Percentiles rank a stretch among this genome's conserved stretches.
These are phyloP conservation scores for Limosa lapponica DNA, from an alignment of 2,797 vertebrate species.

Conservation along the genomic window DNA sequence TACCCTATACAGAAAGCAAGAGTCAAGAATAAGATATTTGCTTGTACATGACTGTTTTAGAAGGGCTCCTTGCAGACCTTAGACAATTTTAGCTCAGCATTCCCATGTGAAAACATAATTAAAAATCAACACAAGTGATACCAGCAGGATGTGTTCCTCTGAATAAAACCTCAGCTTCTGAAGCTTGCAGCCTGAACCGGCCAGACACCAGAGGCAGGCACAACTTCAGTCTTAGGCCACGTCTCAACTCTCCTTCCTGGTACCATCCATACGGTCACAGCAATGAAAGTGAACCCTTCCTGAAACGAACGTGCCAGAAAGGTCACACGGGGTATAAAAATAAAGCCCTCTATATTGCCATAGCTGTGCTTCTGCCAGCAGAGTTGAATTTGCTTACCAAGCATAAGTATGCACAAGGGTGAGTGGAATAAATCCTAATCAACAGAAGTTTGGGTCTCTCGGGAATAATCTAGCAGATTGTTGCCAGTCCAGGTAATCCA, in stretches of 20 bases:
- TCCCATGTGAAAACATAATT: not conserved
- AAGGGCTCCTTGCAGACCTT: not conserved
- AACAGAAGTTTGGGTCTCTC: not conserved
- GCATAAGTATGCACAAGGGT: not conserved
- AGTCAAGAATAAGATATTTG: not conserved
- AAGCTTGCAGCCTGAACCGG: not conserved
- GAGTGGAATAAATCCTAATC: not conserved
- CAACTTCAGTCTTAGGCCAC: not conserved
- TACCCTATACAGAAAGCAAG: not conserved
- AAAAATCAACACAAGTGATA: not conserved
- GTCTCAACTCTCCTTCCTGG: not conserved
- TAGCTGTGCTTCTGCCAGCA: not conserved
- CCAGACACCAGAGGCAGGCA: not conserved
- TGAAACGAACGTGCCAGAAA: fast-evolving
- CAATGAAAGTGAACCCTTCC: not conserved
- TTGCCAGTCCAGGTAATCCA: not conserved
- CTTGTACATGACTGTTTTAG: not conserved
- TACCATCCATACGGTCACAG: not conserved
- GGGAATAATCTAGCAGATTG: not conserved
- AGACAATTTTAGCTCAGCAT: not conserved
- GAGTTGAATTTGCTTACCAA: not conserved
- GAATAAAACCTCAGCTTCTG: not conserved
- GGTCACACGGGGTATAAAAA: not conserved
- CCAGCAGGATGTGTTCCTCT: not conserved
- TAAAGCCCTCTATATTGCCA: not conserved